These are phyloP conservation scores for Malurus melanocephalus DNA, from an alignment of 2,113 vertebrate genomes.

Conservation along the genomic window DNA sequence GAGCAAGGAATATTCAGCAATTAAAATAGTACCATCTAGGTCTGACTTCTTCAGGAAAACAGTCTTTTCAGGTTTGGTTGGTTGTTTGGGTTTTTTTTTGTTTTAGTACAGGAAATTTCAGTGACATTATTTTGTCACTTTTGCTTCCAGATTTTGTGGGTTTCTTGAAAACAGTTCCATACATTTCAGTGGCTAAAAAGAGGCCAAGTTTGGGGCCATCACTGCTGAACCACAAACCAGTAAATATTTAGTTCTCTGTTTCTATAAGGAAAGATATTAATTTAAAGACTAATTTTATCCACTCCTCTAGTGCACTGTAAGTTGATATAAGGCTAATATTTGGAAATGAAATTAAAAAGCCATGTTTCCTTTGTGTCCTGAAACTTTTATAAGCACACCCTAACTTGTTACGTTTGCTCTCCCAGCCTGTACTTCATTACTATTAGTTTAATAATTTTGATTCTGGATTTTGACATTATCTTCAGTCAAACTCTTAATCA, in stretches of 20 bases:
- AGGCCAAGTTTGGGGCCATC: neutral
- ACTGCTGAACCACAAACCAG: neutral
- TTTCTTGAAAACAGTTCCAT: conserved; percentile 1
- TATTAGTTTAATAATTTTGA: conserved; percentile 12
- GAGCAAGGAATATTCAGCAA: neutral
- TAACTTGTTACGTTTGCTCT: neutral
- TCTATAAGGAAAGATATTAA: neutral
- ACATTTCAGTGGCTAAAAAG: neutral
- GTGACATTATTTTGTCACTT: neutral
- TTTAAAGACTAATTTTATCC: neutral
- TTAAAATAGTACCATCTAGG: neutral
- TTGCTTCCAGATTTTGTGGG: neutral
- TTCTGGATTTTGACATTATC: neutral
- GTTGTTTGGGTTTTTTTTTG: neutral
- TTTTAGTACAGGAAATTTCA: neutral
- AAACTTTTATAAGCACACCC: neutral
- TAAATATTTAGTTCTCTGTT: neutral
- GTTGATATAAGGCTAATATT: neutral
- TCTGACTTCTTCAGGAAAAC: neutral
- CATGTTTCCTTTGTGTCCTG: neutral
- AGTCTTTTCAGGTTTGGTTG: neutral
- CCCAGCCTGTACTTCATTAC: neutral
- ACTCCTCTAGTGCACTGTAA: neutral
- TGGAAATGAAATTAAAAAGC: neutral
- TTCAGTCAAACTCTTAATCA: neutral